phyloP scores from a whole-genome alignment of 2,888 invertebrate species.

The Harpagoxenus sublaevis region DNA sequence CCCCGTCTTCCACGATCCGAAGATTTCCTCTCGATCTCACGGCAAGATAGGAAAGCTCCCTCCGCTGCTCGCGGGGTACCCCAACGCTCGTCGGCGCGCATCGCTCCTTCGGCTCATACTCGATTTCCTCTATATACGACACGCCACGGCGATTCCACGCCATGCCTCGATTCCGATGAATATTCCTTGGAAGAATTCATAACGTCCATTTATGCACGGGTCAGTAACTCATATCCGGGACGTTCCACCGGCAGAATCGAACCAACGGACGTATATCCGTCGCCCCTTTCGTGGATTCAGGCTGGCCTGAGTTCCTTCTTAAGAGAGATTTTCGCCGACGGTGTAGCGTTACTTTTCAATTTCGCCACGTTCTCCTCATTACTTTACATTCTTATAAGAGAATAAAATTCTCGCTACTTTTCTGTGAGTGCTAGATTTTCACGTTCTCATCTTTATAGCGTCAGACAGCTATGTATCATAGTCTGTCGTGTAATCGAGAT shows the following conservation, averaged over 20 bases:
- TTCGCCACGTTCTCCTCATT: slow-evolving; percentile 27
- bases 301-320: neutral
- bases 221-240: slow-evolving; percentile 74
- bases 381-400: slow-evolving; percentile 27
- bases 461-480: neutral
- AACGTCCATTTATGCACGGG: slow-evolving; percentile 78
- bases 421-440: neutral
- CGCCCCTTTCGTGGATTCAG: slow-evolving; percentile 22
- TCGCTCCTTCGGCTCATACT: slow-evolving; percentile 64
- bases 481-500: neutral
- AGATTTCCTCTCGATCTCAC: slow-evolving; percentile 77
- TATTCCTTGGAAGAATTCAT: slow-evolving; percentile 75
- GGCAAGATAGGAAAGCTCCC: slow-evolving; percentile 70
- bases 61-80: slow-evolving; percentile 42
- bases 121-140: slow-evolving; percentile 72
- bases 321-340: neutral
- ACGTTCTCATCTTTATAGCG: neutral
- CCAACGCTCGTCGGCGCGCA: slow-evolving; percentile 44
- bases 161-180: slow-evolving; percentile 71
- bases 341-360: slow-evolving; percentile 29
- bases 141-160: slow-evolving; percentile 39
- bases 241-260: slow-evolving; percentile 25
- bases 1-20: slow-evolving; percentile 69
- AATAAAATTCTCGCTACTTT: neutral
- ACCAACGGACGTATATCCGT: slow-evolving; percentile 24